These are phyloP conservation scores for Chrysochloris asiatica DNA, from an alignment of 2,113 vertebrate genomes.

Conservation along the genomic window DNA sequence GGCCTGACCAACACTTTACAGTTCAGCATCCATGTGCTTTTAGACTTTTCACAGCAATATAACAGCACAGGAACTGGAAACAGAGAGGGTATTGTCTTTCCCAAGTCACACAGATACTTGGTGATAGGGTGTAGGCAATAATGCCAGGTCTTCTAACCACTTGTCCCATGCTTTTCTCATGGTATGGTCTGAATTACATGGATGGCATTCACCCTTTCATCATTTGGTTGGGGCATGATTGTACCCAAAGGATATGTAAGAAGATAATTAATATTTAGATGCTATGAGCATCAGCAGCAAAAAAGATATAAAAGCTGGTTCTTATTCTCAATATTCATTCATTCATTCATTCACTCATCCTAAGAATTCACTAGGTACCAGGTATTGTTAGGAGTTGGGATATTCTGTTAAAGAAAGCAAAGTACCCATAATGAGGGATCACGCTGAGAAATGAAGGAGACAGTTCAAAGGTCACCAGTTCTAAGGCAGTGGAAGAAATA, in stretches of 20 bases:
- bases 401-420: not conserved
- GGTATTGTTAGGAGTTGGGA: not conserved
- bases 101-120: not conserved
- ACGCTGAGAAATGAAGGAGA: not conserved
- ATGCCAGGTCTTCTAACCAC: not conserved
- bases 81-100: not conserved
- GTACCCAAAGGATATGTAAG: not conserved
- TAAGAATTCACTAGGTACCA: not conserved
- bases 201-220: not conserved
- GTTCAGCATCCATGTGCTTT: not conserved
- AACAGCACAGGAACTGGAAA: not conserved
- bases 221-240: not conserved
- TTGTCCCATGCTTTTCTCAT: not conserved
- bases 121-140: not conserved
- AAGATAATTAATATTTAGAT: not conserved
- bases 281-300: not conserved
- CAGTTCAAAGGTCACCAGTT: not conserved
- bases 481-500: not conserved
- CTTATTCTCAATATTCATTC: not conserved
- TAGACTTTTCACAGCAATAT: not conserved
- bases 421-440: not conserved
- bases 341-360: not conserved
- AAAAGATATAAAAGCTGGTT: not conserved
- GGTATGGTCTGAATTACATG: not conserved
- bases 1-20: not conserved